These are phyloP conservation scores for Aphyosemion australe DNA, from an alignment of 2,113 vertebrate species.

Conservation along the genomic window DNA sequence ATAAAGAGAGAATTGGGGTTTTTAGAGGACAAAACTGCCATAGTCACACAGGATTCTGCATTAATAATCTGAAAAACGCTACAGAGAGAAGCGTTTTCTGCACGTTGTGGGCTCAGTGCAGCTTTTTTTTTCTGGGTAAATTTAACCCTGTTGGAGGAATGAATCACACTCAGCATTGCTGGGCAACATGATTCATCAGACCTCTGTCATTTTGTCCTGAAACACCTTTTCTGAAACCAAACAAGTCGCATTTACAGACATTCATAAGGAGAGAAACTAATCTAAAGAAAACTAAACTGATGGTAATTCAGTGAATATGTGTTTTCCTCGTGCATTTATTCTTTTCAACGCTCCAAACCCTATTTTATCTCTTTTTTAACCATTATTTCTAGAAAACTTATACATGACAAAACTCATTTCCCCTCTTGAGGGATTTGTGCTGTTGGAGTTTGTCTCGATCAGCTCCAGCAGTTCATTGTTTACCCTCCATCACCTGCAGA, in stretches of 20 bases:
- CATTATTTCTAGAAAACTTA: slow-evolving; percentile 17
- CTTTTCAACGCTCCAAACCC: slow-evolving; percentile 10
- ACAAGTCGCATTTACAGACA: slow-evolving; percentile 36
- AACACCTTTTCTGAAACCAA: slow-evolving; percentile 36
- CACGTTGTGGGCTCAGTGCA: slow-evolving; percentile 4
- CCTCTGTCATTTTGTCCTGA: slow-evolving; percentile 52
- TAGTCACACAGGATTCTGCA: not conserved
- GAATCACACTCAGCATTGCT: slow-evolving; percentile 57
- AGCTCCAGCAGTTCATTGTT: slow-evolving; percentile 10
- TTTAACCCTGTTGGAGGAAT: slow-evolving; percentile 45
- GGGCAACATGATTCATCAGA: slow-evolving; percentile 67
- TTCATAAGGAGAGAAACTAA: slow-evolving; percentile 8
- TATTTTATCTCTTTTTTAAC: slow-evolving; percentile 41
- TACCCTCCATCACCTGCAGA: slow-evolving; percentile 21
- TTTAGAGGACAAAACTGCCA: slow-evolving; percentile 7
- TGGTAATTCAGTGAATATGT: slow-evolving; percentile 16
- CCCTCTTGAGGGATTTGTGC: slow-evolving; percentile 13
- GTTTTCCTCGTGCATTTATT: not conserved
- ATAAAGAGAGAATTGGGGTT: not conserved
- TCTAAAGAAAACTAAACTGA: slow-evolving; percentile 24
- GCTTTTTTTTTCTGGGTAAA: slow-evolving; percentile 41
- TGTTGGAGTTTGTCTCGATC: slow-evolving; percentile 18
- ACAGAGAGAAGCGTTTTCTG: slow-evolving; percentile 5
- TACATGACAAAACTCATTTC: not conserved
- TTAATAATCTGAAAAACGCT: not conserved